phyloP scores from a whole-genome alignment of 2,888 invertebrate genomes.

The Brenthis daphne region DNA sequence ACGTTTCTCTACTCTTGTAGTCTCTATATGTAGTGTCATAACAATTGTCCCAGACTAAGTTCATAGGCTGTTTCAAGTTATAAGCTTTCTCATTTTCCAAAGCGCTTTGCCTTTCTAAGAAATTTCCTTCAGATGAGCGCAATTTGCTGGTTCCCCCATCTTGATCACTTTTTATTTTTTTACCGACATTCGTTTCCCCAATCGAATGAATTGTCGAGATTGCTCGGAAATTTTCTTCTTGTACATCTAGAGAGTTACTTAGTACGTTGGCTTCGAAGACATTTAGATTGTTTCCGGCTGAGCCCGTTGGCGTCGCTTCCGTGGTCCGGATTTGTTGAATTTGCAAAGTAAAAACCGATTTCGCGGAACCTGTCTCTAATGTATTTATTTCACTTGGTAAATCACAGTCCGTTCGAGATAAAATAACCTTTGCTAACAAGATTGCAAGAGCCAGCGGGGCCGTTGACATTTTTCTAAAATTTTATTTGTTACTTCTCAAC shows the following conservation, averaged over 20 bases:
- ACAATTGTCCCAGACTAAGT: constrained; percentile 69
- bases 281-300: constrained; percentile 75
- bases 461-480: constrained; percentile 51
- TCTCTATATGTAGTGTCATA: constrained; percentile 55
- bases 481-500: constrained; percentile 29
- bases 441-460: constrained; percentile 56
- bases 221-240: constrained; percentile 68
- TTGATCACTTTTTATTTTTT: constrained; percentile 54
- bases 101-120: constrained; percentile 35
- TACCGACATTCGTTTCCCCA: constrained; percentile 51
- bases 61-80: constrained; percentile 48
- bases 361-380: constrained; percentile 47
- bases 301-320: constrained; percentile 64
- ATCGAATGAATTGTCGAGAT: constrained; percentile 63
- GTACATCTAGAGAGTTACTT: constrained; percentile 47
- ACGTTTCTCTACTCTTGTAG: constrained; percentile 42
- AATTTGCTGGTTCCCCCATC: constrained; percentile 54
- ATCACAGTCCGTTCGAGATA: constrained; percentile 50
- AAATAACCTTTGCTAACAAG: constrained; percentile 57
- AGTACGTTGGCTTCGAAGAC: constrained; percentile 51
- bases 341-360: constrained; percentile 61
- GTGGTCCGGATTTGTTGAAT: constrained; percentile 63
- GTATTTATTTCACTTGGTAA: constrained; percentile 54
- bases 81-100: constrained; percentile 35
- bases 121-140: constrained; percentile 47